These are phyloP conservation scores for Aspiorhynchus laticeps DNA, from an alignment of 2,113 vertebrate species.

Conservation along the genomic window DNA sequence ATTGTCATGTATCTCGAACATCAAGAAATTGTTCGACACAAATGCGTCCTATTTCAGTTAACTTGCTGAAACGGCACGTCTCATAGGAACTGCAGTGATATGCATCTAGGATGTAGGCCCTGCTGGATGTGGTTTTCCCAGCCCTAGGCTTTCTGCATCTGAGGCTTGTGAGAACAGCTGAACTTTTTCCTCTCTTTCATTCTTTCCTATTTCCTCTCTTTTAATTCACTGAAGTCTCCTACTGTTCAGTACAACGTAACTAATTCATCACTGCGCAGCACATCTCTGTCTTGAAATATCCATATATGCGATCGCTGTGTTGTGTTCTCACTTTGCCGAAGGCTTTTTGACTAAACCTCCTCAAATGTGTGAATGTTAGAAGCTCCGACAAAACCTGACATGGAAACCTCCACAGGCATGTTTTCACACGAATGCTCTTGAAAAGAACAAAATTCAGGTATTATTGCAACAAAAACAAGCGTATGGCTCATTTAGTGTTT, in stretches of 20 bases:
- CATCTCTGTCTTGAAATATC: conserved; percentile 4
- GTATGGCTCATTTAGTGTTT: background rate
- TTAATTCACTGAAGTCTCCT: conserved; percentile 9
- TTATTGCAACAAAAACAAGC: background rate
- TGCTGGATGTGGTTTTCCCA: conserved; percentile 47
- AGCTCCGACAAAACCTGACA: background rate
- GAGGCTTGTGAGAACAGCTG: conserved; percentile 47
- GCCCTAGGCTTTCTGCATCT: conserved; percentile 41
- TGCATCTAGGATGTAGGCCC: conserved; percentile 43
- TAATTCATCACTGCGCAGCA: background rate
- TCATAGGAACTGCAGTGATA: conserved; percentile 28
- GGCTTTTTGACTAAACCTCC: background rate
- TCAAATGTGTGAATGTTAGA: background rate
- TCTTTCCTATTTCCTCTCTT: conserved; percentile 9
- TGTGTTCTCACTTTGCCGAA: background rate
- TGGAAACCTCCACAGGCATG: conserved; percentile 20
- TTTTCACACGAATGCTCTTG: background rate
- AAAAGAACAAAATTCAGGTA: background rate
- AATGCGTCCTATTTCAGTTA: conserved; percentile 25
- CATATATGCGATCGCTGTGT: background rate
- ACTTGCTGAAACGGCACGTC: conserved; percentile 29
- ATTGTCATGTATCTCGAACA: background rate
- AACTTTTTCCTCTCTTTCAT: conserved; percentile 31
- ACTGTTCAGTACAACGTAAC: background rate
- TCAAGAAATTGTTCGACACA: background rate